phyloP scores from a whole-genome alignment of 2,888 invertebrate genomes.

The Hirtodrosophila cameraria region DNA sequence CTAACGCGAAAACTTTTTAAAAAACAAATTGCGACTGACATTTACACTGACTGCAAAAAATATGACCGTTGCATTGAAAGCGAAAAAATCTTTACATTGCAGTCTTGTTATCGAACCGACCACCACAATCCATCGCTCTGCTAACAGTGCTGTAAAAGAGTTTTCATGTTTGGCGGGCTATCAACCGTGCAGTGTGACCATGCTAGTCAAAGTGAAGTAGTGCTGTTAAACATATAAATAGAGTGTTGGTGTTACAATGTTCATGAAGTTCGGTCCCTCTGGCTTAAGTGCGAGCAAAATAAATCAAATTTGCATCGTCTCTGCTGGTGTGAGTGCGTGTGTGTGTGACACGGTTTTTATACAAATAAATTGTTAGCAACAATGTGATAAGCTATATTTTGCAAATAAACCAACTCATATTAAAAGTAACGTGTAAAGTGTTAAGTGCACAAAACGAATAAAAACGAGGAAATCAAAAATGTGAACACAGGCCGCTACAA shows the following conservation, averaged over 20 bases:
- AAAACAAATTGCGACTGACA: constrained; percentile 62
- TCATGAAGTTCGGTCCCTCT: constrained; percentile 17
- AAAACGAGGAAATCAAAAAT: constrained; percentile 34
- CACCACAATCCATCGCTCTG: constrained; percentile 16
- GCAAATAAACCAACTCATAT: not conserved
- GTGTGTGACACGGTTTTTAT: constrained; percentile 40
- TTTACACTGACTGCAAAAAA: constrained; percentile 56
- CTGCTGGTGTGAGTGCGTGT: constrained; percentile 12
- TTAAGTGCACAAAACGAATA: constrained; percentile 7
- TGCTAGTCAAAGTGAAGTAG: not conserved
- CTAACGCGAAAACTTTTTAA: constrained; percentile 43
- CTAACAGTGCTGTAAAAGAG: not conserved
- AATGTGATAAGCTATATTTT: constrained; percentile 27
- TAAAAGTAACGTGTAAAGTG: not conserved
- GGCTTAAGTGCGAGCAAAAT: constrained; percentile 51
- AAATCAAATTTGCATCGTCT: constrained; percentile 54
- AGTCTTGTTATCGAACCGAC: constrained; percentile 11
- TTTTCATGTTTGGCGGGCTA: constrained; percentile 1
- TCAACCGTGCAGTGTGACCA: constrained; percentile 21
- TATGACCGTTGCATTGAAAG: constrained; percentile 25
- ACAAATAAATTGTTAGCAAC: constrained; percentile 23
- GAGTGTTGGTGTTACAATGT: constrained; percentile 5
- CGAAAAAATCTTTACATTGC: constrained; percentile 1
- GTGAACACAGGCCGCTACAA: constrained; percentile 49
- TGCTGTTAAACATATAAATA: not conserved